Percentiles rank a stretch among this genome's conserved stretches.
These are phyloP conservation scores for Hiodon tergisus DNA, from an alignment of 2,113 vertebrate species.

Conservation along the genomic window DNA sequence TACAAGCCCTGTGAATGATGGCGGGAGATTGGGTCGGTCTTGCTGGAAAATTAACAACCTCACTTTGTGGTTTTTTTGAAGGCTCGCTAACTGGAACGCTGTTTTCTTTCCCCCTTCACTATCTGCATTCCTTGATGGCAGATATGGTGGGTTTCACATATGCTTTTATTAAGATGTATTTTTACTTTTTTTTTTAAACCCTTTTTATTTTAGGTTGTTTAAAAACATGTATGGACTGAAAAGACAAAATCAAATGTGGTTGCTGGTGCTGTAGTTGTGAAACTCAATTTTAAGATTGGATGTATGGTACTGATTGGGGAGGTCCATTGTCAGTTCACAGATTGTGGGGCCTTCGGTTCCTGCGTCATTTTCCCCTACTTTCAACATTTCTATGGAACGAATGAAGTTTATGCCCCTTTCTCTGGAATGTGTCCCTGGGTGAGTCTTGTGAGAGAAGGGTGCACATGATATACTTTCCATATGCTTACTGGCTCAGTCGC, in stretches of 20 bases:
- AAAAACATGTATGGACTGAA: neutral
- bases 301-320: neutral
- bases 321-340: neutral
- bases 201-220: neutral
- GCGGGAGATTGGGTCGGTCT: neutral
- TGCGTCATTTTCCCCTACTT: neutral
- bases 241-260: neutral
- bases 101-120: neutral
- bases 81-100: neutral
- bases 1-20: neutral
- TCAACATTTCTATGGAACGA: neutral
- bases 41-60: too few species aligned
- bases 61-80: too few species aligned
- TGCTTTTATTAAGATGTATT: neutral
- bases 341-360: neutral
- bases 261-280: neutral
- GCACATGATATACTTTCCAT: constrained; percentile 3
- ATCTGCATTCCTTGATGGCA: neutral
- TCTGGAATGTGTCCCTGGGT: neutral
- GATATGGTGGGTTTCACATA: neutral
- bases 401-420: neutral
- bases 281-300: neutral
- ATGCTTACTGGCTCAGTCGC: constrained; percentile 16
- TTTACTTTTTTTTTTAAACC: neutral
- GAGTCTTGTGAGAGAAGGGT: neutral